Base-by-base conservation (phyloP, 2,888 invertebrate genomes). In the Meiosimyza platycephala region DNA sequence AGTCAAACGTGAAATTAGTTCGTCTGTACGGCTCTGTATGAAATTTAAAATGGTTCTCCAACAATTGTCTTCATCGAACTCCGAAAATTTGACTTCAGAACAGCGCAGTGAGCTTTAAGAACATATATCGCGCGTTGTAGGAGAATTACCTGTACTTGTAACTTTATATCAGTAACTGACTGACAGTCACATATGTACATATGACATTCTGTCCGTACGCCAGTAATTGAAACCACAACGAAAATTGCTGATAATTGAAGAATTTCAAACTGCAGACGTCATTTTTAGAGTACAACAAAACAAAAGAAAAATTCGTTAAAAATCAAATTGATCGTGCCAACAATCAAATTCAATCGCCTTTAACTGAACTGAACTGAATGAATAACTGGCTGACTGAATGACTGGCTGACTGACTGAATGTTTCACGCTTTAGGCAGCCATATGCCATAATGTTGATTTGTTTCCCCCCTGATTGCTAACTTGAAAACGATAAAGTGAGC, bases 201-300 rank as follows among this genome's bases (percentile, higher is more conserved):
- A 28, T 28, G 28, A 28, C 28, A 28, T 6, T 40, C 40, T 9
- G 40, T 40, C 40, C 40, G 40, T 9, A 9, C 40, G 9, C 40
- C 40, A 40, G 40, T 40, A 7, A 40, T 40, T 40, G 40, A 40
- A 40, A 40, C 40, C 40, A 40, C 40, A 40, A 40, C n/a, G 7
- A 22, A 68, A 68, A 59, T 15, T 12, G 59, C 68, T 68, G 68
- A 68, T 68, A 68, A 68, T 68, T 68, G 22, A 59, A 59, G 68
- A 68, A 68, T 68, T 68, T 68, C 68, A 59, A 68, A 59, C 57
- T 68, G 68, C 59, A 68, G 50, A 68, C 68, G 68, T 68, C 68
- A 68, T 57, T 59, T 64, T 64, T 18, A 15, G 47, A 18, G 55
- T 59, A 47, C 13, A 40, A 47, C 47, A 62, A 64, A 51, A 48